Percentiles rank a stretch among this genome's conserved stretches.
Conservation (phyloP, 1,140 invertebrate genomes). For the Aphis gossypii region DNA sequence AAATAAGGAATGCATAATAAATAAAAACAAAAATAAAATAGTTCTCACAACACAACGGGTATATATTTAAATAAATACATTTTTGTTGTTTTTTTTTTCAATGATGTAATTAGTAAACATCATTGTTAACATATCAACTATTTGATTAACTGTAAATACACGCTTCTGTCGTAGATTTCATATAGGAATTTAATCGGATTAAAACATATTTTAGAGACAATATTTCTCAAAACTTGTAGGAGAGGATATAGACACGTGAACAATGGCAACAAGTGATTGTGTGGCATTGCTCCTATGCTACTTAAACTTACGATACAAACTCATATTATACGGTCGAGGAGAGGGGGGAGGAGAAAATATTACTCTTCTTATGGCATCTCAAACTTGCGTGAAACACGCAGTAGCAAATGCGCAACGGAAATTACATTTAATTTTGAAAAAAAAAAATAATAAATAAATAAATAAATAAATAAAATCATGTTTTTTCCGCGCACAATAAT, state of each 20-base stretch:
- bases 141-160: slow-evolving; percentile 43
- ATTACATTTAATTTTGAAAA: slow-evolving; percentile 41
- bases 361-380: slow-evolving; percentile 50
- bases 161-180: slow-evolving; percentile 1
- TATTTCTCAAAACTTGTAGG: background rate
- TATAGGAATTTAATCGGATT: slow-evolving; percentile 34
- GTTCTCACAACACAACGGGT: slow-evolving; percentile 38
- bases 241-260: background rate
- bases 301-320: background rate
- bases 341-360: background rate
- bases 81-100: slow-evolving; percentile 13
- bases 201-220: background rate
- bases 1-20: background rate
- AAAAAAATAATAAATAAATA: slow-evolving; percentile 34
- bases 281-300: background rate
- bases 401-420: background rate
- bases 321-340: background rate
- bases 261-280: background rate
- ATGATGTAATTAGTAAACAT: background rate
- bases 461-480: slow-evolving; percentile 40
- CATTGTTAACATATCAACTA: slow-evolving; percentile 40
- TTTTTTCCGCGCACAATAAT: slow-evolving; percentile 31
- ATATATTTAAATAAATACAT: slow-evolving; percentile 48
- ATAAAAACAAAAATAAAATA: slow-evolving; percentile 22
- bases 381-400: background rate